These are phyloP conservation scores for Zapornia atra DNA, from an alignment of 2,113 vertebrate genomes.

Conservation along the genomic window DNA sequence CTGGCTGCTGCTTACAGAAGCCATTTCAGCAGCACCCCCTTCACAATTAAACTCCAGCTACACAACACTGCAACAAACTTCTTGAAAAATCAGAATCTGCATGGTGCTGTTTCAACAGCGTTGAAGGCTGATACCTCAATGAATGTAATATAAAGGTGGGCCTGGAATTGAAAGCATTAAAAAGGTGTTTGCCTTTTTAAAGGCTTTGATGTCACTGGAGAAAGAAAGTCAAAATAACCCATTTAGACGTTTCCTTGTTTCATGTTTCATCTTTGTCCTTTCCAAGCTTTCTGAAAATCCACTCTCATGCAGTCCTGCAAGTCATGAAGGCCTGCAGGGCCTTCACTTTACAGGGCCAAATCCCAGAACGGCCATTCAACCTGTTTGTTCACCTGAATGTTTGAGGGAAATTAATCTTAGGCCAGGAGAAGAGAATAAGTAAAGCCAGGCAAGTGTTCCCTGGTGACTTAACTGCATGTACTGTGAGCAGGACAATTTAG, in stretches of 20 bases:
- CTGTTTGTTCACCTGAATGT: not conserved
- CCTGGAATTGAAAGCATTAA: not conserved
- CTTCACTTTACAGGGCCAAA: not conserved
- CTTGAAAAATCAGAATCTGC: not conserved
- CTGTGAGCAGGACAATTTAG: not conserved
- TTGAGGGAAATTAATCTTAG: not conserved
- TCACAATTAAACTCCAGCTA: too few species aligned
- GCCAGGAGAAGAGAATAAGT: not conserved
- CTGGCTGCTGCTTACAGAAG: too few species aligned
- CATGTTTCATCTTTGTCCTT: rapidly evolving
- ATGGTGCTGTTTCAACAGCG: not conserved
- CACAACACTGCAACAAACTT: not conserved
- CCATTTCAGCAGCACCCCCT: too few species aligned
- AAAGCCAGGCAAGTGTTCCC: not conserved
- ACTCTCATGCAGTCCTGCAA: rapidly evolving
- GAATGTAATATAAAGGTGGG: not conserved
- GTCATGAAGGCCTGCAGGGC: not conserved
- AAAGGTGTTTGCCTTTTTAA: not conserved
- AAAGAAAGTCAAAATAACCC: not conserved
- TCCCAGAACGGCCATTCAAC: not conserved
- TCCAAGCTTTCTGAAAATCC: not conserved
- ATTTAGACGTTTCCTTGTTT: not conserved
- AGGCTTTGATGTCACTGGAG: not conserved
- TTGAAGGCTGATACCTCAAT: not conserved
- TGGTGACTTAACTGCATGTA: not conserved